Evolutionary conservation across 2,888 invertebrate species (phyloP), one percentile per base, ranked within the genome.

Genomic region (Epistrophella euchroma): DNA sequence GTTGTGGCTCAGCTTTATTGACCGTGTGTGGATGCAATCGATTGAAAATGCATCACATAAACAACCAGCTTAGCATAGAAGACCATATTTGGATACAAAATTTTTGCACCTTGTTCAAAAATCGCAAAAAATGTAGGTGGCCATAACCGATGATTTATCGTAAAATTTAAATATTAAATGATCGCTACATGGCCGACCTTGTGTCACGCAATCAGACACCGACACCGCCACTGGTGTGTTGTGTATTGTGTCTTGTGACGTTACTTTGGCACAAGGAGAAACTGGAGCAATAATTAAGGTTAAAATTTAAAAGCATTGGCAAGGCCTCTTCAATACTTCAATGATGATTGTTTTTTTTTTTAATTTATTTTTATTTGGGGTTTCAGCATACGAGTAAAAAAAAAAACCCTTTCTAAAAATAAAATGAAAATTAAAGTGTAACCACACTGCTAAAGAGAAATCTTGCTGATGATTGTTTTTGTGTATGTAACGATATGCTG

Each of bases 81-180:
- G 72, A 74, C 86, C 82, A 71, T 86, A 82, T 86, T 81, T 86
- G 86, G 83, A 50, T 58, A 66, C 66, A 75, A 74, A 74, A 74
- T 82, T 56, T 56, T 76, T 81, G 68, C 86, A 77, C 82, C 73
- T 73, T 58, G 32, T 66, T 32, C 10, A 37, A 58, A 56, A 37
- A 45, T 72, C 52, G 52, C 37, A 19, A 66, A 19, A 66, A 72
- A 86, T 82, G 86, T 86, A 82, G 82, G 82, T 86, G 77, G 86
- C 82, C 86, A 86, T 82, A 82, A 77, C 73, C 77, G 82, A 82
- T 78, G 86, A 86, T 82, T 86, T 86, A 86, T 86, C 70, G 70
- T 47, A 77, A 74, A 82, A 86, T 86, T 86, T 86, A 86, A 86
- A 86, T 86, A 86, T 77, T 86, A 86, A 86, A 86, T 86, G 86